Conservation (phyloP, 2,797 vertebrate genomes). For the Aratinga solstitialis region DNA sequence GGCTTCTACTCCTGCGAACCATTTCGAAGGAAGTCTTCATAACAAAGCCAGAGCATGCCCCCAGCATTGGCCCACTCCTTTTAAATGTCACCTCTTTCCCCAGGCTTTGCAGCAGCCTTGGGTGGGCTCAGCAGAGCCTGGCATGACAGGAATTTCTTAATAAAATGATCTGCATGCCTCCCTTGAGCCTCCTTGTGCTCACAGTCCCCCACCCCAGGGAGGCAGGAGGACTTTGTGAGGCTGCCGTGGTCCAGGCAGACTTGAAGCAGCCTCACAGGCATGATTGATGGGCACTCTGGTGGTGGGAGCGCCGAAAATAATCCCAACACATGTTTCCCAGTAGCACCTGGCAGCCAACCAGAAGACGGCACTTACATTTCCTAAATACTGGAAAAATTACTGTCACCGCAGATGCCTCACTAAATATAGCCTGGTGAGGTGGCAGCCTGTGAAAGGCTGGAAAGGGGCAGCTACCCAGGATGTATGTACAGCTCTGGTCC, state of each 20-base stretch:
- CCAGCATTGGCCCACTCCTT: neutral
- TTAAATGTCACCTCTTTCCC: neutral
- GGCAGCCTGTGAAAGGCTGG: conserved; percentile 48
- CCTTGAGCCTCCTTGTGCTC: neutral
- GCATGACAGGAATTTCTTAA: conserved; percentile 3
- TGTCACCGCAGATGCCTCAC: conserved; percentile 67
- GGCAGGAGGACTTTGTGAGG: neutral
- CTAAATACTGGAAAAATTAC: conserved; percentile 73
- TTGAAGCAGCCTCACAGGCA: neutral
- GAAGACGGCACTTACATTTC: conserved; percentile 73
- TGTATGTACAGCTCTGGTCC: neutral
- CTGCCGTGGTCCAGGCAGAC: neutral
- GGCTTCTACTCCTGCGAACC: neutral
- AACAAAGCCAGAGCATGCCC: accelerated
- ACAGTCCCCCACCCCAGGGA: neutral
- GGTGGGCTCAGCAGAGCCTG: neutral
- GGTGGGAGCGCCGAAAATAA: conserved; percentile 73
- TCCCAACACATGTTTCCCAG: conserved; percentile 75
- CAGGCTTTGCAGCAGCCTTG: neutral
- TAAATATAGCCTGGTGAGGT: conserved; percentile 70
- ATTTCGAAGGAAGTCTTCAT: neutral
- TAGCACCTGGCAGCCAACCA: conserved; percentile 77
- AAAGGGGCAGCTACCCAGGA: neutral
- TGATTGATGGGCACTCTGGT: conserved; percentile 69
- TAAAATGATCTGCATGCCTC: conserved; percentile 14